Percentiles rank a stretch among this genome's conserved stretches.
Conservation (phyloP, 53 echinoderm and acorn worm species). For the Apostichopus leukothele region DNA sequence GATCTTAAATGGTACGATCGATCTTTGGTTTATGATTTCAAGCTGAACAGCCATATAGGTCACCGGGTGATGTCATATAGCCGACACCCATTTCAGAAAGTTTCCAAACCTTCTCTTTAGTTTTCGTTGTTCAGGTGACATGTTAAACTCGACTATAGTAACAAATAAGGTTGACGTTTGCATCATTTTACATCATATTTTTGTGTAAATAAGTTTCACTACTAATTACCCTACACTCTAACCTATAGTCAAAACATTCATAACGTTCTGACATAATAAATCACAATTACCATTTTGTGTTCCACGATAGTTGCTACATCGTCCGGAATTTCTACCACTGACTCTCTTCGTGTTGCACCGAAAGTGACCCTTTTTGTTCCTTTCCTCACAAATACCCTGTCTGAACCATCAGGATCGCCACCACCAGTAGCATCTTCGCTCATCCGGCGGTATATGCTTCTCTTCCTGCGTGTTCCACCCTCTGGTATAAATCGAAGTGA, state of each 20-base stretch:
- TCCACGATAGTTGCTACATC: constrained; percentile 19
- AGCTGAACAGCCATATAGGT: too few species aligned
- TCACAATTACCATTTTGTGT: constrained; percentile 23
- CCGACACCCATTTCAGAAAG: too few species aligned
- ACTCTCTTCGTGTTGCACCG: not conserved
- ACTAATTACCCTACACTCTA: not conserved
- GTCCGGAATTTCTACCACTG: not conserved
- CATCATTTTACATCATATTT: too few species aligned
- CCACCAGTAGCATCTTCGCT: not conserved
- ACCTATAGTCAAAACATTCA: not conserved
- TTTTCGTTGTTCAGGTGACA: too few species aligned
- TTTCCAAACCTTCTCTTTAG: too few species aligned
- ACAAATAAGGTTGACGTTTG: too few species aligned
- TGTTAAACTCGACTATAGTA: too few species aligned
- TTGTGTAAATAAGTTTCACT: too few species aligned
- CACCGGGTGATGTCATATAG: too few species aligned
- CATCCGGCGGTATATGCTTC: not conserved
- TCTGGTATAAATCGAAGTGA: constrained; percentile 32
- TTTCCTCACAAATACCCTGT: not conserved
- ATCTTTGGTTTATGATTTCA: too few species aligned
- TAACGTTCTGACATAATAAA: not conserved
- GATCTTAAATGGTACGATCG: too few species aligned
- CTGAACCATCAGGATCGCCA: not conserved
- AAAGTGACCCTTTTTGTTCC: not conserved
- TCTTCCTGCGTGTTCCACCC: not conserved